Evolutionary conservation across 2,113 vertebrate species (phyloP).

Genomic region (Pelobates fuscus): DNA sequence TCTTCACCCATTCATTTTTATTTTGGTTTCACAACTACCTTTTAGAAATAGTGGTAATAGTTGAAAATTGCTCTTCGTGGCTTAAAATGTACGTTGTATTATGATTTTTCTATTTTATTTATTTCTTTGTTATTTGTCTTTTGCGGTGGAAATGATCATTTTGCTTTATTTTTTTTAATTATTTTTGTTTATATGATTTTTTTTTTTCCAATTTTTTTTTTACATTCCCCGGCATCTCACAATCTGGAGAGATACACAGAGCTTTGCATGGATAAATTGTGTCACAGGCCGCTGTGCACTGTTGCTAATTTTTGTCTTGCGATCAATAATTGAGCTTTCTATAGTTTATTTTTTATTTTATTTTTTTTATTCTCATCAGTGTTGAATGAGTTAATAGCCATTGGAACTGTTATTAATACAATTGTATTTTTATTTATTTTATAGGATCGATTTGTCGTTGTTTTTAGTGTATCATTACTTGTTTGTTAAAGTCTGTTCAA

Average conservation of each 20-base stretch:
- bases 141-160: no score
- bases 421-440: no score
- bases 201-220: background rate
- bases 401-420: no score
- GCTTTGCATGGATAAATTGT: background rate
- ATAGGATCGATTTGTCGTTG: no score
- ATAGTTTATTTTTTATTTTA: background rate
- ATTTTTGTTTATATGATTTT: background rate
- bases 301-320: background rate
- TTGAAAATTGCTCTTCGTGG: background rate
- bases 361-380: no score
- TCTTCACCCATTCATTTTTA: background rate
- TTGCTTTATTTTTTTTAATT: no score
- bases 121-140: no score
- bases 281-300: background rate
- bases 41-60: background rate
- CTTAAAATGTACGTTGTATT: background rate
- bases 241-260: background rate
- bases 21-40: background rate
- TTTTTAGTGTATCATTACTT: no score
- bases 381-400: no score
- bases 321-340: no score
- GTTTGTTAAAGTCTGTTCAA: background rate
- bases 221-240: no score
- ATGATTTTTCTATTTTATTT: no score